Conservation (phyloP, 1,140 invertebrate genomes). For the Procambarus virginalis region DNA sequence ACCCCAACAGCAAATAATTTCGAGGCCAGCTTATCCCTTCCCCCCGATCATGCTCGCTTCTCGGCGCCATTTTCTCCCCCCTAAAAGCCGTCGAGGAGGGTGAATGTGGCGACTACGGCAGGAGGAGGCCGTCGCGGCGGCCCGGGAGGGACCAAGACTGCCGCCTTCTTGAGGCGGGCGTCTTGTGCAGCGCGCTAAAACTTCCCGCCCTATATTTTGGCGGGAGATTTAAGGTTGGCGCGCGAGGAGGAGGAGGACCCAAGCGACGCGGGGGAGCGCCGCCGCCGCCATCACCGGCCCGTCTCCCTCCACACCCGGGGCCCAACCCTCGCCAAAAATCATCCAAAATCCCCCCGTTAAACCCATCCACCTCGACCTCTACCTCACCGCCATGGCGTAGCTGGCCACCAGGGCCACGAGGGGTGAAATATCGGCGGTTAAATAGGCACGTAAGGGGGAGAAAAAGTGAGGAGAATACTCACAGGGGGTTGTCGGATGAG, state of each 20-base stretch:
- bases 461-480: neutral
- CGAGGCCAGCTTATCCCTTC: too few species aligned
- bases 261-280: neutral
- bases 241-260: neutral
- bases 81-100: neutral
- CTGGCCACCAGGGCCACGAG: too few species aligned
- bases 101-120: too few species aligned
- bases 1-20: too few species aligned
- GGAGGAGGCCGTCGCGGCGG: too few species aligned
- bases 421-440: too few species aligned
- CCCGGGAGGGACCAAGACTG: too few species aligned
- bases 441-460: neutral
- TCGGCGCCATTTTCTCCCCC: conserved; percentile 28
- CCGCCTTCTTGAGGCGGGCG: neutral
- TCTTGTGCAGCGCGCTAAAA: conserved; percentile 25
- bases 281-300: conserved; percentile 44
- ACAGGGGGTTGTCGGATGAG: neutral
- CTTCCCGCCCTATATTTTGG: conserved; percentile 24
- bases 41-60: neutral
- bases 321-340: neutral
- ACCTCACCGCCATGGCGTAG: too few species aligned
- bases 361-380: too few species aligned
- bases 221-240: conserved; percentile 56
- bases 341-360: neutral
- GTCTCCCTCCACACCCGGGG: conserved; percentile 1